phyloP scores from a whole-genome alignment of 2,888 invertebrate genomes.

The Ophion slaviceki region DNA sequence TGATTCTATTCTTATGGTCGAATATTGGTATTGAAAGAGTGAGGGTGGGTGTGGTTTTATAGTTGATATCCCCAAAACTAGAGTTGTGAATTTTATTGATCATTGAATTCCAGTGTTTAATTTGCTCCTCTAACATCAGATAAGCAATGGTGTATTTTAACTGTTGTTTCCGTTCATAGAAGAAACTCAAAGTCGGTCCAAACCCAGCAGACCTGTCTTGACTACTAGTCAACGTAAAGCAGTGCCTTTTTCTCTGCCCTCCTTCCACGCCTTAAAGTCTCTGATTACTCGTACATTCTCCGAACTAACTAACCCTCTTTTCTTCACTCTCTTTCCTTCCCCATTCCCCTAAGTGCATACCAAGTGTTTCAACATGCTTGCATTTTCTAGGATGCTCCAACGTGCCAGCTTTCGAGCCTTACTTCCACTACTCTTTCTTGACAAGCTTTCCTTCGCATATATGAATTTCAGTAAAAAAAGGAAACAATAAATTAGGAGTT shows the following conservation, averaged over 20 bases:
- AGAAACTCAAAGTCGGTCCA: background rate
- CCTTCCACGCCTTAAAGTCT: background rate
- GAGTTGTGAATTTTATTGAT: no score
- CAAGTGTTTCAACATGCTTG: slow-evolving; percentile 7
- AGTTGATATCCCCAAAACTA: no score
- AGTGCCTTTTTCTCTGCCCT: background rate
- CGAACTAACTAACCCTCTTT: slow-evolving; percentile 2
- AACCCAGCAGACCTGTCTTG: slow-evolving; percentile 17
- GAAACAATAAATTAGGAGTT: background rate
- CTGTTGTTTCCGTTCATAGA: background rate
- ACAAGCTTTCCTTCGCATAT: background rate
- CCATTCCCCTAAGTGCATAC: background rate
- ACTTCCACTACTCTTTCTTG: background rate
- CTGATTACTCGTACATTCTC: slow-evolving; percentile 16
- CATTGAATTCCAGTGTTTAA: no score
- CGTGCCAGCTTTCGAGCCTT: slow-evolving; percentile 15
- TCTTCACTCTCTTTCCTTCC: background rate
- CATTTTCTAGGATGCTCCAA: slow-evolving; percentile 31
- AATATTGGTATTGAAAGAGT: no score
- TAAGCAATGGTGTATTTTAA: background rate
- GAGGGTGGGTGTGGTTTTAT: no score
- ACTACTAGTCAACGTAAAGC: slow-evolving; percentile 15
- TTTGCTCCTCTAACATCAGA: no score
- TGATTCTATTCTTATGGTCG: no score
- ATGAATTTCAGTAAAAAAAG: background rate